phyloP scores from a whole-genome alignment of 2,888 invertebrate genomes.

The Cosmia trapezina region DNA sequence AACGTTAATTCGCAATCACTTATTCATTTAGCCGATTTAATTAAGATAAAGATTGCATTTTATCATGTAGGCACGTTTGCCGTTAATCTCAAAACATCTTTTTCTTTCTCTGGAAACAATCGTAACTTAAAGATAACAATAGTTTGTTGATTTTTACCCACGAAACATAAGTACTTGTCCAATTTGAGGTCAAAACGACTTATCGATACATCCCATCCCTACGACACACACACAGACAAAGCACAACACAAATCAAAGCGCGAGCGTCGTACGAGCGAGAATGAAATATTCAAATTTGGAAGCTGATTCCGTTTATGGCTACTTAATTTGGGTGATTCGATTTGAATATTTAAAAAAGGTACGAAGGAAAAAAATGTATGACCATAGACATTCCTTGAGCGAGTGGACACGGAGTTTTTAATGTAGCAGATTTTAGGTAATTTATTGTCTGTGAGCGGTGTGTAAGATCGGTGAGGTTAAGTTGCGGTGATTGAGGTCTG shows the following conservation, averaged over 20 bases:
- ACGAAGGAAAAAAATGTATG: conserved; percentile 79
- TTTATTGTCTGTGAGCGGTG: conserved; percentile 65
- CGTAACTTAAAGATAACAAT: neutral
- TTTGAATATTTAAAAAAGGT: conserved; percentile 88
- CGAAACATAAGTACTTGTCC: neutral
- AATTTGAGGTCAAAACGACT: neutral
- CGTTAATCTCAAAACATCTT: neutral
- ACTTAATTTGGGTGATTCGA: conserved; percentile 91
- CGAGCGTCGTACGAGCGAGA: conserved; percentile 83
- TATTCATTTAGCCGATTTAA: conserved; percentile 32
- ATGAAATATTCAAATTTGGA: conserved; percentile 91
- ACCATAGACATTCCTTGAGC: conserved; percentile 84
- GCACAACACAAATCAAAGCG: conserved; percentile 84
- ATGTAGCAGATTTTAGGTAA: conserved; percentile 68
- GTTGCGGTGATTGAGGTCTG: conserved; percentile 57
- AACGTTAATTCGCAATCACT: conserved; percentile 31
- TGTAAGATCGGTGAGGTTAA: conserved; percentile 62
- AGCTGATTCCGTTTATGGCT: conserved; percentile 91
- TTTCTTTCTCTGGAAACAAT: neutral
- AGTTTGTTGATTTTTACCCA: neutral
- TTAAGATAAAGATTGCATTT: conserved; percentile 17
- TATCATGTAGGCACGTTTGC: neutral
- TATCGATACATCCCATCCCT: conserved; percentile 69
- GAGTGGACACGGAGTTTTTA: conserved; percentile 68
- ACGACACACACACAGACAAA: conserved; percentile 74